A percentile compares a stretch with the other conserved stretches of the same genome.
Evolutionary conservation across 2,113 vertebrate species (phyloP).

Genomic region (Stictonetta naevosa): DNA sequence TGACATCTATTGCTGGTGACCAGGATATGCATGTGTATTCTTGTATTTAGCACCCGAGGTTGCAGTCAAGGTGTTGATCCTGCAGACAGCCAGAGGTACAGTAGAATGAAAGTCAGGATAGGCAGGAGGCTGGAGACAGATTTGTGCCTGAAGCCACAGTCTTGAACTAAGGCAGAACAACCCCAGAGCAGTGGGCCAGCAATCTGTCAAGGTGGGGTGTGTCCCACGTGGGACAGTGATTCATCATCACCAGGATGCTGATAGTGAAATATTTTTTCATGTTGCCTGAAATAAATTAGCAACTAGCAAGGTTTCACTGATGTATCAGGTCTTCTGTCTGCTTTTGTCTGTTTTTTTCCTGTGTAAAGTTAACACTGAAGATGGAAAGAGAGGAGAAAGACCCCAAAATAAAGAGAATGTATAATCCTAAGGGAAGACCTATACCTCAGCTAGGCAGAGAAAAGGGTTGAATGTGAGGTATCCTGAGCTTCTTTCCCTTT

Average conservation of each 20-base stretch:
- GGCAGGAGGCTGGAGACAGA: not conserved
- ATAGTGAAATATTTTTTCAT: accelerated
- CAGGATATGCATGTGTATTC: no score
- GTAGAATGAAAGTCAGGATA: accelerated
- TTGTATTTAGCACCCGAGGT: accelerated
- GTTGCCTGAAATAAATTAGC: not conserved
- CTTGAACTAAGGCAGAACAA: not conserved
- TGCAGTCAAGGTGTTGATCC: not conserved
- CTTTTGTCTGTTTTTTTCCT: not conserved
- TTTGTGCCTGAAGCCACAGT: not conserved
- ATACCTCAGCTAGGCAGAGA: not conserved
- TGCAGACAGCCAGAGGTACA: not conserved
- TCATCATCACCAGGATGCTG: not conserved
- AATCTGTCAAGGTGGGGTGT: not conserved
- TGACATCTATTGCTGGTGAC: accelerated
- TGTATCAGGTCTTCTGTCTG: not conserved
- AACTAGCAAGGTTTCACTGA: not conserved
- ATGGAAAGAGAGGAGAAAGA: not conserved
- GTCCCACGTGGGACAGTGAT: not conserved
- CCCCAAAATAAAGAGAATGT: not conserved
- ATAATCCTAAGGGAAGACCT: not conserved
- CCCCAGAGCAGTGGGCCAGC: accelerated
- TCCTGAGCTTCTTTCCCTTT: not conserved
- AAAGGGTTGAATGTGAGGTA: not conserved
- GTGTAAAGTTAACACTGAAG: not conserved